A percentile compares a stretch with the other conserved stretches of the same genome.
Conservation (phyloP, 2,113 vertebrate species). For the Machaerirhynchus nigripectus region DNA sequence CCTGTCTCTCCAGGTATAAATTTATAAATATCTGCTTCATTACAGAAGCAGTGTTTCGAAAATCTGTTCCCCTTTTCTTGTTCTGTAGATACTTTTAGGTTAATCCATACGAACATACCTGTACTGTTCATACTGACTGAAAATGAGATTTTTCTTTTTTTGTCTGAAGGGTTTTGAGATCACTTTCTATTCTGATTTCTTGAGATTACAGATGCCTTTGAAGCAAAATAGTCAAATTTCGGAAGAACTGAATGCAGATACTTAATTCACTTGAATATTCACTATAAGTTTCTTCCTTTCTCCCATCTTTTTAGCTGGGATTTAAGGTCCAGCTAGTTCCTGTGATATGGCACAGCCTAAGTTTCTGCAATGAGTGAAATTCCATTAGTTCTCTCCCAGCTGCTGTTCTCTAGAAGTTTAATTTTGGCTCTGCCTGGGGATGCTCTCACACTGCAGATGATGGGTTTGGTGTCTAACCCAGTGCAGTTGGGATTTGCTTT, state of each 20-base stretch:
- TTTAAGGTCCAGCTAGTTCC: not conserved
- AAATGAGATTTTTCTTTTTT: not conserved
- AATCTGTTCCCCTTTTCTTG: not conserved
- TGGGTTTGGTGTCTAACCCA: not conserved
- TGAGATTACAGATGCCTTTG: not conserved
- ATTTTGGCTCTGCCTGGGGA: not conserved
- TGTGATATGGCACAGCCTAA: rapidly evolving
- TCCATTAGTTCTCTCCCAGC: not conserved
- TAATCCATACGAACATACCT: not conserved
- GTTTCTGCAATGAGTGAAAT: not conserved
- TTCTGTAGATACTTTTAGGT: not conserved
- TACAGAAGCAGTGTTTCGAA: not conserved
- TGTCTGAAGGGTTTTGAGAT: not conserved
- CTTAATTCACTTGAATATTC: not conserved
- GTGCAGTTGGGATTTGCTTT: not conserved
- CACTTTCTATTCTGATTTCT: not conserved
- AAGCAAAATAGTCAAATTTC: not conserved
- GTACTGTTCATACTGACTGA: not conserved
- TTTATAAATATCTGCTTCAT: not conserved
- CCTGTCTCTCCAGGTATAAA: not conserved
- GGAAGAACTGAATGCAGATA: not conserved
- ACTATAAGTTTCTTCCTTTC: not conserved
- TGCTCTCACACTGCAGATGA: not conserved
- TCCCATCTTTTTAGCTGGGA: not conserved
- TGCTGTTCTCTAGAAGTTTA: not conserved